Percentiles rank a stretch among this genome's conserved stretches.
Conservation (phyloP, 1,140 invertebrate species). For the Samia ricini region DNA sequence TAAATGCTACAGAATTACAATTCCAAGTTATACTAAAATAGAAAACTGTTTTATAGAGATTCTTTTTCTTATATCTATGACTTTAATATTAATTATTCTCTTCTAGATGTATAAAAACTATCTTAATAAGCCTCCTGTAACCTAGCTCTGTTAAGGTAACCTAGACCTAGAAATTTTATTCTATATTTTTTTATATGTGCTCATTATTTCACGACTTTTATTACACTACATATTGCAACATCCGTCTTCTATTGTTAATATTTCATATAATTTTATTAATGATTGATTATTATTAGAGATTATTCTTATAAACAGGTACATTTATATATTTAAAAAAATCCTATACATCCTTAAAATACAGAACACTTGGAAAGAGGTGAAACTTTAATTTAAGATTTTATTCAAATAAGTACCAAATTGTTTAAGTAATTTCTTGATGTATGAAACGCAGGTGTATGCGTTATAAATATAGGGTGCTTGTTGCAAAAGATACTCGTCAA, state of each 20-base stretch:
- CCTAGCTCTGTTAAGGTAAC: neutral
- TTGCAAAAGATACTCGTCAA: constrained; percentile 65
- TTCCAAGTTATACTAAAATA: neutral
- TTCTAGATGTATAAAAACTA: neutral
- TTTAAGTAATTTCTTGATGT: constrained; percentile 30
- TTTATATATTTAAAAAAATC: no score
- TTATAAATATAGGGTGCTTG: constrained; percentile 68
- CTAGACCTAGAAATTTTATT: no score
- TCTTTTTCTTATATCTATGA: neutral
- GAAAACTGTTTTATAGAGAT: neutral
- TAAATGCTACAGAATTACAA: constrained; percentile 12
- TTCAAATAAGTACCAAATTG: neutral
- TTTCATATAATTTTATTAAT: no score
- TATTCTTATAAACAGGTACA: no score
- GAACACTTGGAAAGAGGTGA: no score
- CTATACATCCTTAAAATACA: no score
- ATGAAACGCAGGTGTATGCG: constrained; percentile 60
- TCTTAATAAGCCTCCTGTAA: neutral
- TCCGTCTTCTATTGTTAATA: no score
- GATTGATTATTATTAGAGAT: no score
- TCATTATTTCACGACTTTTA: no score
- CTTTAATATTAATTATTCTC: neutral
- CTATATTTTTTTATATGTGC: no score
- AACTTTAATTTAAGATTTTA: no score
- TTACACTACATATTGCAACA: no score